phyloP scores from a whole-genome alignment of 2,797 vertebrate species.

The Crocodylus rhombifer region DNA sequence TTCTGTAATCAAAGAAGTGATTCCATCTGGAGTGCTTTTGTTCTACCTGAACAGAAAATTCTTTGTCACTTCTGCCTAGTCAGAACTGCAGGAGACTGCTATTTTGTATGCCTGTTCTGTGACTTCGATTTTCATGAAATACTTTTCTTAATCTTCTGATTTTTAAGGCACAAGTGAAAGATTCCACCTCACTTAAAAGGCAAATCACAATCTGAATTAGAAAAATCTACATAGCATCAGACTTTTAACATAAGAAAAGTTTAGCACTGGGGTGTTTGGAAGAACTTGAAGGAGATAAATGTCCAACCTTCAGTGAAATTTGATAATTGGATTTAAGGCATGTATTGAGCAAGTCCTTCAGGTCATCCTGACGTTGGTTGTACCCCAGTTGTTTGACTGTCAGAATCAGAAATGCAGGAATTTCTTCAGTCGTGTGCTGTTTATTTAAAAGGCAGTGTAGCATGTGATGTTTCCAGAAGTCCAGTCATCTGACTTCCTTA shows the following conservation, averaged over 20 bases:
- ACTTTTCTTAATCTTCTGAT: fast-evolving
- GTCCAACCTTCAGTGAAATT: neutral
- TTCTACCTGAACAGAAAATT: neutral
- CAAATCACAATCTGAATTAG: neutral
- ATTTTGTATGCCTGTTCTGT: neutral
- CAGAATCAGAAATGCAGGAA: neutral
- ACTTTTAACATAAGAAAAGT: neutral
- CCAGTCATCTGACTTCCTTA: neutral
- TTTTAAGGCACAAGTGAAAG: neutral
- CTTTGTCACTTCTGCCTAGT: neutral
- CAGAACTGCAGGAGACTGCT: neutral
- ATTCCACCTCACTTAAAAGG: neutral
- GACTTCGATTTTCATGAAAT: neutral
- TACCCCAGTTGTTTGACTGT: neutral
- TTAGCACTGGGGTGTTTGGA: neutral
- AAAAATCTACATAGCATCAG: neutral
- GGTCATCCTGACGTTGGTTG: neutral
- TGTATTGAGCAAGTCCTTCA: neutral
- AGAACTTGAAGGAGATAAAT: neutral
- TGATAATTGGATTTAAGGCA: neutral
- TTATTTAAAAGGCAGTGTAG: neutral
- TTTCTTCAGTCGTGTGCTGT: neutral
- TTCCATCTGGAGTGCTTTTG: neutral
- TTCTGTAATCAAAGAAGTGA: slow-evolving; percentile 33
- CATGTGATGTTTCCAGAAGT: neutral